phyloP scores from a whole-genome alignment of 30 jellyfish, hydroid and myxozoan species.

The Pelagia noctiluca region DNA sequence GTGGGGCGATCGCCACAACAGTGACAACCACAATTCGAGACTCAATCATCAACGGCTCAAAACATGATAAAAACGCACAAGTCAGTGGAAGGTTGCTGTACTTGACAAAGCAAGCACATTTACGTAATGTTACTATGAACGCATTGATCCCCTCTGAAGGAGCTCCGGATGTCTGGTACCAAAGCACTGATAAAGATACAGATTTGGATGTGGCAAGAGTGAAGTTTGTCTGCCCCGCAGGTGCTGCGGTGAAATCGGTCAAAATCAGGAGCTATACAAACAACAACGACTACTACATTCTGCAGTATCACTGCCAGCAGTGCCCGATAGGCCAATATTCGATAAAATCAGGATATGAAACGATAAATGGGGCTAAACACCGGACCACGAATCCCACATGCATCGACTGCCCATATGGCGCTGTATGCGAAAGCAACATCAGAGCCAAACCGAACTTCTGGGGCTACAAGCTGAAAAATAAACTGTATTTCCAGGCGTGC shows the following conservation, averaged over 20 bases:
- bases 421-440: neutral
- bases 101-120: neutral
- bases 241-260: neutral
- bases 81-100: conserved; percentile 20
- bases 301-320: conserved; percentile 40
- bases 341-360: neutral
- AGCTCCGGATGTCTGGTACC: conserved; percentile 25
- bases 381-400: conserved; percentile 11
- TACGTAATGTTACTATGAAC: conserved; percentile 1
- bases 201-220: neutral
- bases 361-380: neutral
- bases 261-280: conserved; percentile 1
- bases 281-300: neutral
- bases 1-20: conserved; percentile 11
- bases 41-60: neutral
- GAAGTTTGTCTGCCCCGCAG: conserved; percentile 11
- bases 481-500: neutral
- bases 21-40: neutral
- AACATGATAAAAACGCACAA: neutral
- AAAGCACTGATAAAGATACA: neutral
- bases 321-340: conserved; percentile 28
- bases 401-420: conserved; percentile 36
- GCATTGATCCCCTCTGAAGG: neutral
- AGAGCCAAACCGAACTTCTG: conserved; percentile 13
- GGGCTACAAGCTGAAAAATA: neutral